A percentile compares a stretch with the other conserved stretches of the same genome.
phyloP scores from a whole-genome alignment of 2,888 invertebrate species.

The Blastobasis lacticolella region DNA sequence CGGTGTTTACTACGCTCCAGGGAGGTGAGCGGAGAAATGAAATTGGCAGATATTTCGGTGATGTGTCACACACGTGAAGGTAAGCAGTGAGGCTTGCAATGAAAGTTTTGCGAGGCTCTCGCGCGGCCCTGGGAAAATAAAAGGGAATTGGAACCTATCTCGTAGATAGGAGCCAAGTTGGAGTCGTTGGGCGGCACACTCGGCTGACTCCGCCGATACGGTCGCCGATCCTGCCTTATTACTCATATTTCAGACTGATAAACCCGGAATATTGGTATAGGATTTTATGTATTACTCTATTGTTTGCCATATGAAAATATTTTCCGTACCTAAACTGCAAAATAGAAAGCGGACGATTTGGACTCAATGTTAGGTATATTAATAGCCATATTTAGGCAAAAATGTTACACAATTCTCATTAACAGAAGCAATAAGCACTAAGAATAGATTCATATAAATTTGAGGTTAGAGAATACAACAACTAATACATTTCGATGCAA shows the following conservation, averaged over 20 bases:
- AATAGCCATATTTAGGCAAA: too few relatives aligned
- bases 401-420: too few relatives aligned
- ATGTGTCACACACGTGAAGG: conserved; percentile 62
- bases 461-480: too few relatives aligned
- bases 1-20: conserved; percentile 66
- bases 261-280: not conserved
- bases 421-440: too few relatives aligned
- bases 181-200: conserved; percentile 6
- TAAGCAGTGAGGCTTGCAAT: conserved; percentile 46
- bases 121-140: conserved; percentile 54
- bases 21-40: conserved; percentile 66
- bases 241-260: not conserved
- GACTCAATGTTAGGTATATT: too few relatives aligned
- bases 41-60: conserved; percentile 69
- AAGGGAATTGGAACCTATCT: conserved; percentile 39
- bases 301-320: not conserved
- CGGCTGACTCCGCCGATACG: conserved; percentile 2
- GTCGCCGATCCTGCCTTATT: conserved; percentile 4
- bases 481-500: too few relatives aligned
- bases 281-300: not conserved
- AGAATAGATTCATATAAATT: too few relatives aligned
- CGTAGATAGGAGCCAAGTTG: conserved; percentile 31
- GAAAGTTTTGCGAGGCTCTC: conserved; percentile 63
- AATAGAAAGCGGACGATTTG: too few relatives aligned
- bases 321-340: not conserved